Percentiles rank a stretch among this genome's conserved stretches.
Evolutionary conservation across 2,113 vertebrate genomes (phyloP).

Genomic region (Pungitius pungitius): DNA sequence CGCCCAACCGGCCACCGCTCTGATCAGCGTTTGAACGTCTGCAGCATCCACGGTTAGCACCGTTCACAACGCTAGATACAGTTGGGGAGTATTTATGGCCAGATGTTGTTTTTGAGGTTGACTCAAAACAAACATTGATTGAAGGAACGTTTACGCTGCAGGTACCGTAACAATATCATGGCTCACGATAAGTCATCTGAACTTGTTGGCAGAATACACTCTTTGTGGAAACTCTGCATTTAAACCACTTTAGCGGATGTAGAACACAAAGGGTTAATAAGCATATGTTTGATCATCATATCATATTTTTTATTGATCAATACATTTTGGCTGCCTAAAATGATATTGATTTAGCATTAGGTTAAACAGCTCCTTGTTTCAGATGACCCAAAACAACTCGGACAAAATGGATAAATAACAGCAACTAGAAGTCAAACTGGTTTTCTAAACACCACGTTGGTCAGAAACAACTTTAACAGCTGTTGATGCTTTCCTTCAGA

Average conservation of each 20-base stretch:
- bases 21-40: too few species aligned
- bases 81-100: neutral
- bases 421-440: neutral
- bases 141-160: neutral
- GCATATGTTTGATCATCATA: neutral
- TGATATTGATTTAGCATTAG: neutral
- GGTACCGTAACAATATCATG: neutral
- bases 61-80: neutral
- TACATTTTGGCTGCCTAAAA: too few species aligned
- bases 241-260: neutral
- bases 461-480: neutral
- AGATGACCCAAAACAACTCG: neutral
- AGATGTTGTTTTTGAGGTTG: too few species aligned
- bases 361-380: neutral
- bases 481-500: conserved; percentile 5
- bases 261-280: neutral
- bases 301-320: neutral
- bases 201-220: neutral
- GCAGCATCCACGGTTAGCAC: too few species aligned
- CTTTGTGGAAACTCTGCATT: neutral
- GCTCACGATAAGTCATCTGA: neutral
- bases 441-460: neutral
- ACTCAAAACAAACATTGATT: too few species aligned
- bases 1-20: too few species aligned
- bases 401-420: neutral